Base-by-base conservation (phyloP, 2,888 invertebrate genomes). In the Leptopterna dolabrata region DNA sequence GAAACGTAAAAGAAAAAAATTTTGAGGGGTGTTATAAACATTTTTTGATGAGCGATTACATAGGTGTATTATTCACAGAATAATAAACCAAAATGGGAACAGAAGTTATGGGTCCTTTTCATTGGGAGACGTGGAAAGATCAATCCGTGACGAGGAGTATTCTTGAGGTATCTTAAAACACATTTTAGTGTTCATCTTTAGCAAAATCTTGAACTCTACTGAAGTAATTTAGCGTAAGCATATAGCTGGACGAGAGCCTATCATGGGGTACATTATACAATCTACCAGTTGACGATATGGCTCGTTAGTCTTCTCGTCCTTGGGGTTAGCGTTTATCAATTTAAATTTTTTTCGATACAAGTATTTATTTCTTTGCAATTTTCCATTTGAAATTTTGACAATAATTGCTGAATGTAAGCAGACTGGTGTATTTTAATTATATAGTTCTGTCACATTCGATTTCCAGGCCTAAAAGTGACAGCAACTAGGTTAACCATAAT, bases 191-290 rank as follows among this genome's bases (percentile, higher is more conserved):
- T 29, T 80, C 81, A 55, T 76, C 43, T 6, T 71, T 90, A 1
- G 88, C 86, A 80, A 85, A 85, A 70, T 43, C 41, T 63, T 89
- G 89, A 47, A 82, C 88, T 29, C 88, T 47, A 71, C 89, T 88
- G 19, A 89, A 88, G 45, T 86, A 86, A 45, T 55, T 86, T 30
- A 90, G 24, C 27, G 88, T 83, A 71, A 55, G 19, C 88, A 84
- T 6, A 90, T 45, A 24, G 89, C 90, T 29, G 89, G 89, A 70
- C 89, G 88, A 3, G 88, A 89, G 13, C 73, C 85, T 41, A 88
- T 11, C 55, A 87, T 82, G 6, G 85, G 80, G 80, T 86, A 87
- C 88, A 88, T 88, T 1, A 88, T 73, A 63, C 88, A 78, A 29
- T 88, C 88, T 80, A 89, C 73, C 70, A 89, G 30, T 24, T 85